Conservation (phyloP, 2,113 vertebrate species). For the Dicerorhinus sumatrensis region DNA sequence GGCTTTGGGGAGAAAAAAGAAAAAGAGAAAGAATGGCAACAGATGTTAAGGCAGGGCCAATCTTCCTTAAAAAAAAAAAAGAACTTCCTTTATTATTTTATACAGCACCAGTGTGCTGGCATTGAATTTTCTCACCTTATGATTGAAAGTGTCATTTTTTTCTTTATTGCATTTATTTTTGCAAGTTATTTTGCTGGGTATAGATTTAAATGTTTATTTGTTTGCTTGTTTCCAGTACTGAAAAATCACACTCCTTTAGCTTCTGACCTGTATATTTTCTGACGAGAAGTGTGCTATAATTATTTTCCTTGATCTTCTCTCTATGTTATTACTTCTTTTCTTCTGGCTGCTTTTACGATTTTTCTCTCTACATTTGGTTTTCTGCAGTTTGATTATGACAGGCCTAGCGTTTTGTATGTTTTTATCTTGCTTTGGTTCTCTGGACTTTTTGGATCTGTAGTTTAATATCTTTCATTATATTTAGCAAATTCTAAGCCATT, state of each 20-base stretch:
- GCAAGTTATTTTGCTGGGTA: neutral
- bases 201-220: neutral
- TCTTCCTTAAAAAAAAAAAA: neutral
- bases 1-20: too few species aligned
- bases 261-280: neutral
- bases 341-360: neutral
- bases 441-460: neutral
- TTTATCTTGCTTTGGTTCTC: neutral
- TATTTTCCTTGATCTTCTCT: neutral
- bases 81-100: neutral
- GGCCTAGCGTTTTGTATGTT: neutral
- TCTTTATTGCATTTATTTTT: neutral
- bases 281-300: neutral
- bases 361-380: neutral
- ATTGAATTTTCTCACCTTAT: neutral
- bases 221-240: neutral
- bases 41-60: too few species aligned
- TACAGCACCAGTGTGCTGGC: neutral
- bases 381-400: neutral
- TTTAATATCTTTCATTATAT: neutral
- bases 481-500: neutral
- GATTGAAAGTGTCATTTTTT: neutral
- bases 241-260: neutral
- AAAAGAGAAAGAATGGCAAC: too few species aligned
- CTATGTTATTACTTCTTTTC: neutral